Percentiles rank a stretch among this genome's conserved stretches.
These are phyloP conservation scores for Cuniculus paca DNA, from an alignment of 2,797 vertebrate genomes.

Conservation along the genomic window DNA sequence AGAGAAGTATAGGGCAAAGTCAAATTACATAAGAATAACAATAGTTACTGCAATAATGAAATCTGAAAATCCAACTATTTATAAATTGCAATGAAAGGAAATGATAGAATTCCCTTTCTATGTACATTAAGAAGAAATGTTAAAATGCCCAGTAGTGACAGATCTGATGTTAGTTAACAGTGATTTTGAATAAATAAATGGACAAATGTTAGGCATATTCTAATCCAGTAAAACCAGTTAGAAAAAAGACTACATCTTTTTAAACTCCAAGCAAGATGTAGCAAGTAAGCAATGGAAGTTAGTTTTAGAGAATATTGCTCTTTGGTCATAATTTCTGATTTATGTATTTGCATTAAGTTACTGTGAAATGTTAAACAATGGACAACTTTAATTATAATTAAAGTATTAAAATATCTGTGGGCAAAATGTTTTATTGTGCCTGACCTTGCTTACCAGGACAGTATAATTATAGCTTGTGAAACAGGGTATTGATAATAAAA, in stretches of 20 bases:
- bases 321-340: neutral
- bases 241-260: neutral
- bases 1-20: slow-evolving; percentile 18
- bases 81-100: slow-evolving; percentile 14
- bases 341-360: slow-evolving; percentile 40
- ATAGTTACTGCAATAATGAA: neutral
- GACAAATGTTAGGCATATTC: neutral
- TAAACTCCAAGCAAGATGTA: neutral
- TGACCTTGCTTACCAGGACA: neutral
- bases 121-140: neutral
- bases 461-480: neutral
- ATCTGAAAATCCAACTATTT: neutral
- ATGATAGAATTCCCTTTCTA: neutral
- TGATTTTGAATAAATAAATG: slow-evolving; percentile 1
- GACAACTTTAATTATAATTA: neutral
- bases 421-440: neutral
- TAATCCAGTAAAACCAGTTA: neutral
- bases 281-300: slow-evolving; percentile 1
- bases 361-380: slow-evolving; percentile 27
- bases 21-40: slow-evolving; percentile 24
- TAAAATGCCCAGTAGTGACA: slow-evolving; percentile 15
- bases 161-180: neutral
- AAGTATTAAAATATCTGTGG: slow-evolving; percentile 29
- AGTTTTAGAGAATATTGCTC: slow-evolving; percentile 37
- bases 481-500: neutral